Conservation (phyloP, 64 coral and sea anemone genomes). For the Stichodactyla mertensii region DNA sequence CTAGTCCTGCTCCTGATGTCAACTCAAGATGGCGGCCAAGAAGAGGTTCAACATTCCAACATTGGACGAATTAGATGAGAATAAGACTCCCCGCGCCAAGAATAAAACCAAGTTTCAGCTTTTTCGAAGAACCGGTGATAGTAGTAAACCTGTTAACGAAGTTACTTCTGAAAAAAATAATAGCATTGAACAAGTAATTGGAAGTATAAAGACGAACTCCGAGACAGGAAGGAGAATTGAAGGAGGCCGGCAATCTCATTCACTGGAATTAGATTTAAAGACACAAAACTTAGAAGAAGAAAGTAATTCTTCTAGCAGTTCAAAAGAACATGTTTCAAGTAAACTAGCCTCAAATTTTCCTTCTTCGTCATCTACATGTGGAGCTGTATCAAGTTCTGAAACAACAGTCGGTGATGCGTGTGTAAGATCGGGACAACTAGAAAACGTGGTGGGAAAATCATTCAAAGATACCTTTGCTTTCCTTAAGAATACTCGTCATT, state of each 20-base stretch:
- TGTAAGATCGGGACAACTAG: neutral
- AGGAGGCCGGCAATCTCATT: neutral
- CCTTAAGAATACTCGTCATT: slow-evolving; percentile 80
- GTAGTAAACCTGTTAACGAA: neutral
- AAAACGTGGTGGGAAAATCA: slow-evolving; percentile 40
- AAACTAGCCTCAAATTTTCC: neutral
- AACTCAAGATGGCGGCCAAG: slow-evolving; percentile 58
- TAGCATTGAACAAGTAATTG: neutral
- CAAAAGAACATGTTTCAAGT: neutral
- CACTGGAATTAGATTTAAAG: neutral
- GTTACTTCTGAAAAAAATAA: neutral
- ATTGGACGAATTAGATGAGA: slow-evolving; percentile 59
- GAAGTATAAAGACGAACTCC: neutral
- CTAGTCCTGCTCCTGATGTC: too few species aligned
- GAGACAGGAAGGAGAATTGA: neutral
- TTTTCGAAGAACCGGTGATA: neutral
- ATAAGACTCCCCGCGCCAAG: slow-evolving; percentile 9
- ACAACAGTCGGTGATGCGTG: neutral
- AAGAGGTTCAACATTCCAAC: slow-evolving; percentile 61
- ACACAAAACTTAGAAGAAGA: neutral
- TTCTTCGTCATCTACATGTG: neutral
- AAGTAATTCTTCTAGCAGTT: neutral
- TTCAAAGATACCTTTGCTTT: slow-evolving; percentile 96
- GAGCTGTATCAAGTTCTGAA: neutral
- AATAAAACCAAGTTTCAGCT: slow-evolving; percentile 40